Evolutionary conservation across 2,113 vertebrate genomes (phyloP).

Genomic region (Hippocampus abdominalis): DNA sequence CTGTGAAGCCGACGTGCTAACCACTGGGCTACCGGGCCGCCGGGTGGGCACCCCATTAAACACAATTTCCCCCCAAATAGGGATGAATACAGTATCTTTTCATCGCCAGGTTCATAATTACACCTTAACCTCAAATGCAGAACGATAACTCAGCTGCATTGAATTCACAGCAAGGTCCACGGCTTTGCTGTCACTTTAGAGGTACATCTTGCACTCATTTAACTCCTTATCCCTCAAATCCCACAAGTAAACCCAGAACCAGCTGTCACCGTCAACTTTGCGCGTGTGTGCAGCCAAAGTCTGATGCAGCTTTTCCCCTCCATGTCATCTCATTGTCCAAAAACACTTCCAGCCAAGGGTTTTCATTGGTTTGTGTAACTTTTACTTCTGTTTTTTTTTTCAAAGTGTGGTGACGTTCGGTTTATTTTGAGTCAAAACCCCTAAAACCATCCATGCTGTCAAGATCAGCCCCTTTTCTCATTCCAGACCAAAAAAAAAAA

Average conservation of each 20-base stretch:
- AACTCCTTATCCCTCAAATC: constrained; percentile 2
- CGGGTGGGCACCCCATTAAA: no score
- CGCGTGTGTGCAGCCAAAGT: background rate
- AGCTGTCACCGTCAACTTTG: background rate
- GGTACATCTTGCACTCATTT: constrained; percentile 1
- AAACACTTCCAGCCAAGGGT: background rate
- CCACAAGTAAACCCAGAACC: background rate
- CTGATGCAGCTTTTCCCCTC: background rate
- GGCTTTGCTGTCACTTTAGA: background rate
- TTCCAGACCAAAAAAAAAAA: background rate
- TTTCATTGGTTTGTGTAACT: background rate
- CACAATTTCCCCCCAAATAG: no score
- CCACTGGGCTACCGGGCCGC: no score
- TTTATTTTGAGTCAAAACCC: constrained; percentile 7
- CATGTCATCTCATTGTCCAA: constrained; percentile 1
- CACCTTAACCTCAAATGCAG: background rate
- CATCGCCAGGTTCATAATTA: background rate
- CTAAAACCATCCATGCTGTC: background rate
- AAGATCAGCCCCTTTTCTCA: background rate
- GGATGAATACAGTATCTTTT: background rate
- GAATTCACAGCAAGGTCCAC: background rate
- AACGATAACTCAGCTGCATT: background rate
- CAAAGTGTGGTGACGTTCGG: background rate
- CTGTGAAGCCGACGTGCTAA: no score
- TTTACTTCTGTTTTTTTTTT: no score